Base-by-base conservation (phyloP, 2,113 vertebrate genomes). In the Ursus arctos region DNA sequence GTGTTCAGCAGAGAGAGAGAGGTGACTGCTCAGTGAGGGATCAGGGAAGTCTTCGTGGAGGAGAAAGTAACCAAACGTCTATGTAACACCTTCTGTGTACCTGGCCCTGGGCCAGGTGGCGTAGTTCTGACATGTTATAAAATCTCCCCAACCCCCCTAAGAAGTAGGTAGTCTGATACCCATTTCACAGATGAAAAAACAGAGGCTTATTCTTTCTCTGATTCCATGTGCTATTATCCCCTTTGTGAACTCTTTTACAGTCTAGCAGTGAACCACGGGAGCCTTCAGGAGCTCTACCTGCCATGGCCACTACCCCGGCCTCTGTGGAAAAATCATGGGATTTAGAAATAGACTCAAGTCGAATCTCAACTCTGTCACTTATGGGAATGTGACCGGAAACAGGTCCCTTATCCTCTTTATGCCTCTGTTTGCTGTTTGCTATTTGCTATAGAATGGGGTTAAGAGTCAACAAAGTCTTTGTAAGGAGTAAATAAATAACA, bases 261-360 rank as follows among this genome's bases (percentile, higher is more conserved):
- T 21, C 1, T 31, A 47, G 55, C 36, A 10, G 8, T 19, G 55
- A 21, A 36, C n/a, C 40, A 4, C 1, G 0, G n/a, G 43, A 79
- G 47, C 47, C 36, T 65, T 79, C 2, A 7, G 55, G 61, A 89
- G 15, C n/a, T 40, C 26, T 22, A 0, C 65, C 53, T 77, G 71
- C 72, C 14, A 0, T 3, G 3, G 6, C 74, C 74, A 12, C 87
- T 0, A 0, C 10, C 26, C 33, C 3, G 2, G 2, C 31, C 26
- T n/a, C 53, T 10, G 18, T 79, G 72, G 63, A 13, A 57, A 16
- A 26, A 40, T 55, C 69, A 61, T 14, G 22, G 31, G 43, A 19
- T 69, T 95, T 33, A 55, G 61, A 91, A 93, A 43, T 12, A 65
- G 65, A 12, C 24, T 26, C 2, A 1, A 3, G 26, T 82, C 31